Evolutionary conservation across 2,797 vertebrate genomes (phyloP), one percentile per base, ranked within the genome.

Genomic region (Sebastes umbrosus): DNA sequence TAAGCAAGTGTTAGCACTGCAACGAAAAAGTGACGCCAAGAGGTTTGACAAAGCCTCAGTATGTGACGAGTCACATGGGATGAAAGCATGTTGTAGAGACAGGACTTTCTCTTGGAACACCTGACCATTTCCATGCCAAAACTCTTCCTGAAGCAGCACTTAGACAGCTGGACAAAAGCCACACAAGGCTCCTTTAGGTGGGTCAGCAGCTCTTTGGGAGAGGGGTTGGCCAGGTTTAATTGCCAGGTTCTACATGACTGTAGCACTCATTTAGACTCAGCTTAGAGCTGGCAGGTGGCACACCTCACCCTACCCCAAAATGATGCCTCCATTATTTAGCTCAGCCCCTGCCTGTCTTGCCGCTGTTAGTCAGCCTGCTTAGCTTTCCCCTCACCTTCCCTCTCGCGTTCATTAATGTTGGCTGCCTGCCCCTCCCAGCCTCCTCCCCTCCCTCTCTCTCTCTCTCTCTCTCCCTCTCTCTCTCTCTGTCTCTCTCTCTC

Each of bases 361-460:
- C 58, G 55, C 55, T 75, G 34, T 77, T 46, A 34, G n/a, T 39
- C 25, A 1, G 43, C 75, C 65, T 75, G 71, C 32, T 82, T 67
- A 50, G 36, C 55, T 77, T 60, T 63, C 67, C n/a, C 73, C 57
- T 78, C 46, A 8, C 71, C 70, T 74, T 72, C 27, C 14, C 46
- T 43, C 31, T 73, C 3, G 4, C 65, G 81, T 70, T 85, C 68
- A 69, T 83, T 77, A 73, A 63, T 73, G 76, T 82, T 79, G 36
- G 57, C 64, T 77, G 31, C 55, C 39, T 79, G n/a, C 55, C 73
- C 76, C 74, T 4, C 65, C 29, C 32, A 10, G 6, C 59, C 46
- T n/a, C 16, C 18, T 2, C n/a, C 50, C 5, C 31, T 7, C 43
- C 1, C 75, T 20, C 54, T 36, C 54, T 65, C 62, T 69, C 50